Evolutionary conservation across 2,888 invertebrate genomes (phyloP), one percentile per base, ranked within the genome.

Genomic region (Mycogona germanica): DNA sequence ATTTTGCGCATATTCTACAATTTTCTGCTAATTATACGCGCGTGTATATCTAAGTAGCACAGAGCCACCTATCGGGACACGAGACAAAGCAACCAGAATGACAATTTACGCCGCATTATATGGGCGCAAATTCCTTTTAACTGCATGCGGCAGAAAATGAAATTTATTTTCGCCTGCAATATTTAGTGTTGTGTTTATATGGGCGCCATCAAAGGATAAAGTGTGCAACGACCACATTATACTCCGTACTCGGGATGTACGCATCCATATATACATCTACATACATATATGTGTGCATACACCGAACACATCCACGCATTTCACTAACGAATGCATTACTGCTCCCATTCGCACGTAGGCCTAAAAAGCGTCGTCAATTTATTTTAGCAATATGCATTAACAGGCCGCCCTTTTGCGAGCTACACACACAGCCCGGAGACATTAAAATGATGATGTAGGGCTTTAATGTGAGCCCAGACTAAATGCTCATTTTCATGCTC

Each of bases 401-500:
- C 29, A 9, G 29, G 30, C 23, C 32, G 32, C 14, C 21, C 21
- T 19, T 28, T 29, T 46, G 12, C 47, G 29, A 25, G 32, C 32
- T 9, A 29, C n/a, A n/a, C n/a, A n/a, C n/a, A n/a, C n/a, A n/a
- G n/a, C n/a, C n/a, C n/a, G n/a, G n/a, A n/a, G 28, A 30, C 47
- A 47, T 47, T 47, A 47, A 47, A 47, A 47, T 47, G 47, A 47
- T 47, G 47, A 47, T 47, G 47, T 47, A 47, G 30, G 32, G 32
- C 30, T 23, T 30, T 47, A 30, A 47, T 45, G 29, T 32, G 23
- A 19, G 47, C 47, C 21, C 32, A 32, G 21, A 12, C 47, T 47
- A 47, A 47, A 47, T 47, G 47, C 32, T 32, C 32, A 29, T 47
- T 47, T 47, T 47, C 47, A 47, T 47, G 47, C 47, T 47, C 47